phyloP scores from a whole-genome alignment of 2,888 invertebrate genomes.

The Schizaphis graminum region DNA sequence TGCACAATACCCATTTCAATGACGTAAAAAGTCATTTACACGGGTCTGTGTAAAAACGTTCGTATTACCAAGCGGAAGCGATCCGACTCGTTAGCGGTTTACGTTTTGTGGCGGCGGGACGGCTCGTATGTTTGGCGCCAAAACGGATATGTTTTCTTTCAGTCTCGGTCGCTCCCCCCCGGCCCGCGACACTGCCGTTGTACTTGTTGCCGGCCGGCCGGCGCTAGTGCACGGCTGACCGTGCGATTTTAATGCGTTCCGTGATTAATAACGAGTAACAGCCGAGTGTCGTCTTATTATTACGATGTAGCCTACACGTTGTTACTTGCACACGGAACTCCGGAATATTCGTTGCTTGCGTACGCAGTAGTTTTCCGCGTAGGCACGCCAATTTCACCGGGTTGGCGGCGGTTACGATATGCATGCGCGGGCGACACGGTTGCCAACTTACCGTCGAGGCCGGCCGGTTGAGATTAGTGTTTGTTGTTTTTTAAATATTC shows the following conservation, averaged over 20 bases:
- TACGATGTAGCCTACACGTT: not conserved
- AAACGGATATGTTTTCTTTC: conserved; percentile 15
- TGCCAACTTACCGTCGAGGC: conserved; percentile 46
- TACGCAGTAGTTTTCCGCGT: conserved; percentile 33
- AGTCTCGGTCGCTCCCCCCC: not conserved
- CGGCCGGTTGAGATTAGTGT: conserved; percentile 40
- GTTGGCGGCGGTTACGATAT: conserved; percentile 60
- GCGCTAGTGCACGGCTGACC: not conserved
- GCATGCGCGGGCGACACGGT: conserved; percentile 43
- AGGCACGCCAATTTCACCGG: conserved; percentile 60
- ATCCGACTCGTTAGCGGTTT: not conserved
- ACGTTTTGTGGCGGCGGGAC: not conserved
- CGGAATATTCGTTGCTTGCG: not conserved
- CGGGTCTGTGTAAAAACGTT: not conserved
- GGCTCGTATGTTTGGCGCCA: conserved; percentile 45
- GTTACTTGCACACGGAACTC: not conserved
- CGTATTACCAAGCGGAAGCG: not conserved
- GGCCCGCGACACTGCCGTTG: not conserved
- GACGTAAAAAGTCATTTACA: no score
- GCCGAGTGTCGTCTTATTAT: not conserved
- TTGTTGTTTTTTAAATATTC: not conserved
- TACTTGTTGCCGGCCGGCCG: conserved; percentile 40
- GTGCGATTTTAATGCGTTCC: not conserved
- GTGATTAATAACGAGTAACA: not conserved
- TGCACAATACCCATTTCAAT: not conserved